Base-by-base conservation (phyloP, 2,888 invertebrate species). In the Coenonympha arcania region DNA sequence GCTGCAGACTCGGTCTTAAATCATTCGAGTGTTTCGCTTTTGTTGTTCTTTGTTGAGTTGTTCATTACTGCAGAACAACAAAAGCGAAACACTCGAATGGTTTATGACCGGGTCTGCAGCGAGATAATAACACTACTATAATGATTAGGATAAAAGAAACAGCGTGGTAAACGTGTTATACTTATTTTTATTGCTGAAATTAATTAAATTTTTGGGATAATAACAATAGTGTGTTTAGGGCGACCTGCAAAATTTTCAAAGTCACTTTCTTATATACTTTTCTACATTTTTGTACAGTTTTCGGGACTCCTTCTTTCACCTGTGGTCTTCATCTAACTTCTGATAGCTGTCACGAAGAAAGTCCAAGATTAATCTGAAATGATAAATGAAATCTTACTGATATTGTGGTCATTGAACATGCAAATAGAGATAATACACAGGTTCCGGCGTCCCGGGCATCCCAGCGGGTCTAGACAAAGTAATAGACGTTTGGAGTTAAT, bases 181-280 rank as follows among this genome's bases (percentile, higher is more conserved):
- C 79, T 79, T 76, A 79, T 79, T 76, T 80, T 81, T 78, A 78
- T 79, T 62, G 77, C 78, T 62, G 58, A 64, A 63, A 70, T 67
- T 58, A 59, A 57, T 51, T 61, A 59, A 57, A 52, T 61, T 46
- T 43, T 15, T 33, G 58, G 56, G 62, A 57, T 58, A 54, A 53
- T 48, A 55, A 57, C 57, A 54, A 53, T 48, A 55, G 55, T 22
- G 20, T 20, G 8, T 48, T 30, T 8, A 15, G 52, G 54, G 69
- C 73, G 33, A 43, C 55, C 79, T 78, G 74, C 79, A 78, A 78
- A 79, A 78, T 78, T 79, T 76, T 75, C 78, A 69, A 67, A 66
- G 61, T 61, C 76, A 72, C 74, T 65, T 63, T 48, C 31, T 36
- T 41, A 52, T 15, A n/a, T n/a, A n/a, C 24, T 15, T 43, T 22